Conservation (phyloP, 2,113 vertebrate genomes). For the Lepisosteus oculatus region DNA sequence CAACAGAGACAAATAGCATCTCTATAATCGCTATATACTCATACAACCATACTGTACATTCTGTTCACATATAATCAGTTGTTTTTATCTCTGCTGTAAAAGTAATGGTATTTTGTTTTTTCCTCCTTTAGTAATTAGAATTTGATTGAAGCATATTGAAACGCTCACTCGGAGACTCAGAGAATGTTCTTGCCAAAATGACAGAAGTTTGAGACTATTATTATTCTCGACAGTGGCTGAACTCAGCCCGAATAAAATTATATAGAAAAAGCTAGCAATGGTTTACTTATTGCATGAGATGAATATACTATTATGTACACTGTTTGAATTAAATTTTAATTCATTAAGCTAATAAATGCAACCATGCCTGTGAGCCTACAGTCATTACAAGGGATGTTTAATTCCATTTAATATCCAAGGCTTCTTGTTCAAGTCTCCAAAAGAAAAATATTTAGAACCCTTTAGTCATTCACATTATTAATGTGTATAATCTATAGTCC, state of each 20-base stretch:
- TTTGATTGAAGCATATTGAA: constrained; percentile 19
- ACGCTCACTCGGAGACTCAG: neutral
- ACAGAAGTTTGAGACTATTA: constrained; percentile 12
- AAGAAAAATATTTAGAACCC: no score
- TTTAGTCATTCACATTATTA: no score
- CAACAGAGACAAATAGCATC: no score
- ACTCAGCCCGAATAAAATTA: neutral
- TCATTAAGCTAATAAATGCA: neutral
- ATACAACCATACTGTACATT: no score
- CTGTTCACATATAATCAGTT: no score
- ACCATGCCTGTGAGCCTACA: neutral
- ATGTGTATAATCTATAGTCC: no score
- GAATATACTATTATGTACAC: neutral
- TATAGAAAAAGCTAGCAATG: neutral
- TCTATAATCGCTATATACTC: no score
- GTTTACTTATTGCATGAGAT: constrained; percentile 2
- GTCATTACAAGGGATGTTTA: neutral
- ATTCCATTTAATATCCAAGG: neutral
- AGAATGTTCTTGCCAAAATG: neutral
- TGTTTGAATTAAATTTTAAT: constrained; percentile 2
- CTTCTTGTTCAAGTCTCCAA: neutral
- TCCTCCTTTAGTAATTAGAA: constrained; percentile 4
- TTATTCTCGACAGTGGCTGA: constrained; percentile 11
- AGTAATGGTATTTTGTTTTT: neutral
- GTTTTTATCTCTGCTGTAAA: constrained; percentile 3